Evolutionary conservation across 2,888 invertebrate species (phyloP), one percentile per base, ranked within the genome.

Genomic region (Drosophila birchii): DNA sequence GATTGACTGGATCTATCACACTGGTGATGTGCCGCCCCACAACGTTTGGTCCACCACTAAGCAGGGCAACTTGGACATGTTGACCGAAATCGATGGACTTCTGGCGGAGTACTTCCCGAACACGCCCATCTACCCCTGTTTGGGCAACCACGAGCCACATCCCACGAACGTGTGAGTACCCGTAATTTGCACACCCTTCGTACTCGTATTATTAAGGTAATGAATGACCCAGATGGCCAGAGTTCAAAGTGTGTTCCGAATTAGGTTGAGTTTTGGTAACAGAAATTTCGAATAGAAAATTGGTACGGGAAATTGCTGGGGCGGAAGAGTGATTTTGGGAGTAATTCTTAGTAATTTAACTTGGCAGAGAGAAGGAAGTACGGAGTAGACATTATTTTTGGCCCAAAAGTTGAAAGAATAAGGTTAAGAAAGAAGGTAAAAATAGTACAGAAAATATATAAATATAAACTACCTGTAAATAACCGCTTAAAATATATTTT

Each of bases 11-110:
- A 93, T 98, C 8, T 96, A 97, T 84, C 96, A 96, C 90, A 96
- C 98, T 29, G 98, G 98, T 3, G 98, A 98, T 90, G 94, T 97
- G 32, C 95, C 97, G 57, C 96, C 97, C 74, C 98, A 98, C 89
- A 95, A 95, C 67, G 94, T 97, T 8, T 98, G 98, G 98, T 95
- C 95, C 80, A 98, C 98, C 7, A 94, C 95, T 0, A 93, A 93
- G 47, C 93, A 94, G 58, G 93, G 94, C 55, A 97, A 97, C 83
- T 92, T 94, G 7, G 92, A 94, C 4, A 94, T 94, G 81, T 93
- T 96, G 53, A 90, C 91, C 1, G 93, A 94, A 76, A 92, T 95
- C 12, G 94, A 95, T 55, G 88, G 93, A 0, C 93, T 94, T 82
- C 90, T 96, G 56, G 92, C 93, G 11, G 82, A 92, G 23, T 92